Percentiles rank a stretch among this genome's conserved stretches.
Evolutionary conservation across 2,797 vertebrate genomes (phyloP).

Genomic region (Etheostoma nigrum): DNA sequence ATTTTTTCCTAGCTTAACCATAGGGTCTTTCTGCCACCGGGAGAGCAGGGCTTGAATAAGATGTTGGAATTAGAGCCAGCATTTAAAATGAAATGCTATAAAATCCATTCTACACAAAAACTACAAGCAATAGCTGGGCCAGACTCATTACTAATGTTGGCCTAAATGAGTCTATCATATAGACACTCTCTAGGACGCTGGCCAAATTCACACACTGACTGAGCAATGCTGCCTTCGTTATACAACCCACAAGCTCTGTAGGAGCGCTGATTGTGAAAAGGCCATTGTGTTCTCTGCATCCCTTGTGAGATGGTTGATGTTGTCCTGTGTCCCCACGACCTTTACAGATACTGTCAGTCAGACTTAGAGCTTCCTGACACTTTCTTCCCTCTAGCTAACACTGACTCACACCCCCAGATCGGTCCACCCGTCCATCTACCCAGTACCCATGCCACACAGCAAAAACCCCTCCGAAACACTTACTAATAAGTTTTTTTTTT

Average conservation of each 20-base stretch:
- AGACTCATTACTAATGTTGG: constrained; percentile 78
- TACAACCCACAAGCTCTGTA: constrained; percentile 43
- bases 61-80: constrained; percentile 68
- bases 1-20: constrained; percentile 30
- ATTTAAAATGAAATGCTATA: constrained; percentile 69
- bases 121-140: constrained; percentile 63
- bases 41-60: constrained; percentile 64
- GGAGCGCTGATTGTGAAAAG: constrained; percentile 56
- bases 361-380: constrained; percentile 63
- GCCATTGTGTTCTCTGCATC: constrained; percentile 53
- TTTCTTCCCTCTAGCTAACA: constrained; percentile 56
- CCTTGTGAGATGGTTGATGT: constrained; percentile 42
- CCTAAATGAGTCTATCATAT: constrained; percentile 80
- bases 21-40: constrained; percentile 52
- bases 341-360: constrained; percentile 72
- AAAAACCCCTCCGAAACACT: constrained; percentile 60
- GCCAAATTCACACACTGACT: constrained; percentile 51
- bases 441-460: constrained; percentile 58
- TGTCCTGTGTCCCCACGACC: constrained; percentile 61
- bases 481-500: constrained; percentile 57
- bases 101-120: constrained; percentile 71
- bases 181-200: constrained; percentile 62
- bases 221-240: constrained; percentile 42
- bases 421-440: constrained; percentile 66
- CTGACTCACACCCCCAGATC: constrained; percentile 72